Percentiles rank a stretch among this genome's conserved stretches.
Evolutionary conservation across 2,113 vertebrate genomes (phyloP).

Genomic region (Okapia johnstoni): DNA sequence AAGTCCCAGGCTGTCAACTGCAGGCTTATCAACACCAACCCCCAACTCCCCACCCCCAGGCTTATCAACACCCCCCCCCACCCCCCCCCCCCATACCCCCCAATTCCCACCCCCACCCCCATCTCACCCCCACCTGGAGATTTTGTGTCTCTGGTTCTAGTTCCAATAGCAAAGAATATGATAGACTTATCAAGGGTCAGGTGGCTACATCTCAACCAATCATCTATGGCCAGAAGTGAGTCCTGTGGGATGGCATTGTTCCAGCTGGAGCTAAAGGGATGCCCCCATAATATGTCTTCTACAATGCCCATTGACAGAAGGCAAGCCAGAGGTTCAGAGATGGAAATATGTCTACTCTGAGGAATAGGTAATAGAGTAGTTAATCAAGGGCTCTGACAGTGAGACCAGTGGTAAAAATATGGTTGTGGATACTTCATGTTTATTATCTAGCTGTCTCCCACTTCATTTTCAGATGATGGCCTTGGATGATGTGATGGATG

Average conservation of each 20-base stretch:
- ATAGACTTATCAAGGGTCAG: background rate
- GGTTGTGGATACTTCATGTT: background rate
- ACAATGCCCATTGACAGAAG: too few species aligned
- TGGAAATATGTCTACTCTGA: background rate
- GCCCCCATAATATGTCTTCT: too few species aligned
- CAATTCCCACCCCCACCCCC: background rate
- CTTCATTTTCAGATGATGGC: accelerated
- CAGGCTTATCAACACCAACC: background rate
- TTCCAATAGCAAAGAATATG: background rate
- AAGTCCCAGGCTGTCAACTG: background rate
- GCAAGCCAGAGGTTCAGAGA: background rate
- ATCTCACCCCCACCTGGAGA: accelerated
- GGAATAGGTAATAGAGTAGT: background rate
- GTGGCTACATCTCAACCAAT: background rate
- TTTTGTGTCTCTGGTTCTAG: background rate
- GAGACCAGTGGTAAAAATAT: too few species aligned
- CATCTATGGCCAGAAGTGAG: background rate
- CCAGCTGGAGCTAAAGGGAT: background rate
- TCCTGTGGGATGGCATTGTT: background rate
- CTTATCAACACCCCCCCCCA: background rate
- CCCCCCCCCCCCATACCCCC: too few species aligned
- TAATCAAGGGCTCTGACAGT: too few species aligned
- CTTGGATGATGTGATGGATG: background rate
- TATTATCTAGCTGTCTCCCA: background rate
- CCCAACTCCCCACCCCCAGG: background rate